Evolutionary conservation across 2,797 vertebrate species (phyloP).

Genomic region (Neoniphon sammara): DNA sequence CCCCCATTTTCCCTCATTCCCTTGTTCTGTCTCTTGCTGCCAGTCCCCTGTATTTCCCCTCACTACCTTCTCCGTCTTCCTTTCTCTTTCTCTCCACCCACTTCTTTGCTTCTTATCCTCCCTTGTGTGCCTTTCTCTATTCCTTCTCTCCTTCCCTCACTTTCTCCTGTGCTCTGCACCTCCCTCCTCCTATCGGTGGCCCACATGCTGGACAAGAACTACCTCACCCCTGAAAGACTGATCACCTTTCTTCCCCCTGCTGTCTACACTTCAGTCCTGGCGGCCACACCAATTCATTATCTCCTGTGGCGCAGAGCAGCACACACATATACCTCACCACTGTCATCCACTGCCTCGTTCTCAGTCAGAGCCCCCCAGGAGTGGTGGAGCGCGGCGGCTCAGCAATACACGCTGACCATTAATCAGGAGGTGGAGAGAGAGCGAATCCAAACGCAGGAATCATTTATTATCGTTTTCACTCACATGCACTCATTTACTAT

Average conservation of each 20-base stretch:
- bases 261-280: slow-evolving; percentile 62
- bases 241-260: slow-evolving; percentile 71
- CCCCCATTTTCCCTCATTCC: slow-evolving; percentile 16
- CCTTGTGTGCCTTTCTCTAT: slow-evolving; percentile 1
- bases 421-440: slow-evolving; percentile 54
- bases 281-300: slow-evolving; percentile 73
- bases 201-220: slow-evolving; percentile 53
- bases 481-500: not conserved
- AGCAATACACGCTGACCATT: slow-evolving; percentile 55
- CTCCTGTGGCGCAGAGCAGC: slow-evolving; percentile 62
- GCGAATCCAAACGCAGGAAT: slow-evolving; percentile 27
- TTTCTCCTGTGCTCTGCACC: slow-evolving; percentile 12
- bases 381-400: slow-evolving; percentile 48
- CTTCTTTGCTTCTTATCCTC: not conserved
- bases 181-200: slow-evolving; percentile 51
- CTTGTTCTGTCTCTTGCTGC: not conserved
- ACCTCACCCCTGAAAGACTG: slow-evolving; percentile 66
- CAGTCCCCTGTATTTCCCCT: slow-evolving; percentile 14
- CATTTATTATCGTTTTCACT: slow-evolving; percentile 32
- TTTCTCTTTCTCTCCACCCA: not conserved
- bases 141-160: not conserved
- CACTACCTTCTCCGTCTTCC: slow-evolving; percentile 1
- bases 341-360: slow-evolving; percentile 57
- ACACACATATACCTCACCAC: slow-evolving; percentile 63
- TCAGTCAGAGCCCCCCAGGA: slow-evolving; percentile 49